phyloP scores from a whole-genome alignment of 1,140 invertebrate species.

The Tetraneura akinire region DNA sequence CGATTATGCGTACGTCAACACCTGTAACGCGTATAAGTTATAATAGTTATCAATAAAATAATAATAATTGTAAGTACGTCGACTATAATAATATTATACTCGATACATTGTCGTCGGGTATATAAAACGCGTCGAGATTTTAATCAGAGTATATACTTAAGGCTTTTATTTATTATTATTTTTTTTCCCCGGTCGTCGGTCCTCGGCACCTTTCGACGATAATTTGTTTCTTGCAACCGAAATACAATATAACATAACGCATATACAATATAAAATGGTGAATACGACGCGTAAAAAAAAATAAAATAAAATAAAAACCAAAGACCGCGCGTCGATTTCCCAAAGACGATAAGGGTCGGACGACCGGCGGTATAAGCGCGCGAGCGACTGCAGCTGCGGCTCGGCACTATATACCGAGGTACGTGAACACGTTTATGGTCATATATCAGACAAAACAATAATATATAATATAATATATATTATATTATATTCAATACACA shows the following conservation, averaged over 20 bases:
- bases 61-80: too few species aligned
- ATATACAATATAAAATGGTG: background rate
- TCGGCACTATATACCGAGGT: too few species aligned
- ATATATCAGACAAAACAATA: too few species aligned
- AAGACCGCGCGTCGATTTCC: slow-evolving; percentile 7
- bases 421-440: too few species aligned
- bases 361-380: background rate
- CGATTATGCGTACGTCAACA: background rate
- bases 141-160: too few species aligned
- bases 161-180: background rate
- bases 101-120: background rate
- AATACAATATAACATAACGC: background rate
- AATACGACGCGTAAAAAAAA: background rate
- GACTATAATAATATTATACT: too few species aligned
- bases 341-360: background rate
- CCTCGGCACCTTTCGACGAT: background rate
- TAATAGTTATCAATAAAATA: too few species aligned
- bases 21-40: background rate
- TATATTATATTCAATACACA: too few species aligned
- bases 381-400: background rate
- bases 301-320: background rate
- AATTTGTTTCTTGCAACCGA: background rate
- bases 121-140: too few species aligned
- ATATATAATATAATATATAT: too few species aligned
- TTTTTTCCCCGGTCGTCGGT: background rate